phyloP scores from a whole-genome alignment of 2,888 invertebrate genomes.

The Ditula angustiorana region DNA sequence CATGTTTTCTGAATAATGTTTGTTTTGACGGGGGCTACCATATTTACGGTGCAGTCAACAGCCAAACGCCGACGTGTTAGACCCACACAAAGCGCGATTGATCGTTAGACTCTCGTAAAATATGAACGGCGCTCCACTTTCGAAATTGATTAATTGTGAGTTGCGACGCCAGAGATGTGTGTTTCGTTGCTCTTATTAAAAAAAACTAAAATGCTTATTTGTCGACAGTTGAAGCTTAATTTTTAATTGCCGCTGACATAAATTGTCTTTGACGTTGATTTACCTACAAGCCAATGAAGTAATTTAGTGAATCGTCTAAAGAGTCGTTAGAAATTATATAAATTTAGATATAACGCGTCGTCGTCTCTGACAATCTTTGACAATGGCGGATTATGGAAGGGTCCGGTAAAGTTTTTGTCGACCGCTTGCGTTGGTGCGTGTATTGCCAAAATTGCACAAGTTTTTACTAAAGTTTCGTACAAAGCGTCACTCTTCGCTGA shows the following conservation, averaged over 20 bases:
- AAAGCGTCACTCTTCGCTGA: slow-evolving; percentile 70
- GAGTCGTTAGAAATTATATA: slow-evolving; percentile 43
- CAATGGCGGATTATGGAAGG: slow-evolving; percentile 50
- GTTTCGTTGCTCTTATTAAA: slow-evolving; percentile 67
- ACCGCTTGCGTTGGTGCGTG: slow-evolving; percentile 63
- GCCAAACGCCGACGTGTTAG: slow-evolving; percentile 70
- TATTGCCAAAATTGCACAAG: slow-evolving; percentile 79
- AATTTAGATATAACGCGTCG: slow-evolving; percentile 56
- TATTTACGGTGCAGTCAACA: slow-evolving; percentile 64
- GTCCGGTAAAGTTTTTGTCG: slow-evolving; percentile 49
- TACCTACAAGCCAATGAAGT: slow-evolving; percentile 58
- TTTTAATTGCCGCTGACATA: slow-evolving; percentile 70
- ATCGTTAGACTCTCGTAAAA: slow-evolving; percentile 71
- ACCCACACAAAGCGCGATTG: slow-evolving; percentile 83
- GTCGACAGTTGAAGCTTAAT: slow-evolving; percentile 60
- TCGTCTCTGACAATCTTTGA: slow-evolving; percentile 54
- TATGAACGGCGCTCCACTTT: slow-evolving; percentile 73
- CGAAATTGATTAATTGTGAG: slow-evolving; percentile 82
- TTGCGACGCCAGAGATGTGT: slow-evolving; percentile 61
- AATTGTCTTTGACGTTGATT: slow-evolving; percentile 63
- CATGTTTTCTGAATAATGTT: slow-evolving; percentile 77
- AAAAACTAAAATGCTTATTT: slow-evolving; percentile 64
- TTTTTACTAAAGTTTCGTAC: slow-evolving; percentile 79
- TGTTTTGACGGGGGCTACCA: slow-evolving; percentile 76
- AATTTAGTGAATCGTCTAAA: slow-evolving; percentile 27